Evolutionary conservation across 2,888 invertebrate species (phyloP), one percentile per base, ranked within the genome.

Genomic region (Tyria jacobaeae): DNA sequence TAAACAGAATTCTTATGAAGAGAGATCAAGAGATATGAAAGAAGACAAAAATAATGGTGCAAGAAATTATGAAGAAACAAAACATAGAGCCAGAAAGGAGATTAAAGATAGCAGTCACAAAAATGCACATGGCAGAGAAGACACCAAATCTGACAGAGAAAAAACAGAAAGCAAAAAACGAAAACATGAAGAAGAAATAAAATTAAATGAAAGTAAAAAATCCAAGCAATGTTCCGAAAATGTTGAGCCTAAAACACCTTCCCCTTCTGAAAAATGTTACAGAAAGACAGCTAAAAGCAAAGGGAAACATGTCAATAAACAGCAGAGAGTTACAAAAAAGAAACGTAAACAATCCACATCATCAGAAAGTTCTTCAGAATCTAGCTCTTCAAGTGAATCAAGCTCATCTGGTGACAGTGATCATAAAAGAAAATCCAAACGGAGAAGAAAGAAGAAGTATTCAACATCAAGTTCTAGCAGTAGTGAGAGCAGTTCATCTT

Each of bases 281-380:
- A 24, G 64, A 57, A 57, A 56, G 2, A 65, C 64, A 59, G 60
- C 60, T 44, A 77, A 75, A 72, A 72, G 78, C 41, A 83, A 80
- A 68, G 48, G 59, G 9, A 80, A 79, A 56, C 76, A 69, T 39
- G 64, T 62, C 27, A 62, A 62, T 37, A 73, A 74, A 61, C 64
- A 21, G 15, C 76, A 75, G 56, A 80, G 70, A 55, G 69, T 60
- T 39, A 47, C 58, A 37, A 84, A 78, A 73, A 83, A 84, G 68
- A 90, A 86, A 73, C 87, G 89, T 44, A 90, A 89, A 76, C 71
- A 70, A n/a, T 91, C 92, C 34, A 89, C 90, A 44, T 87, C 90
- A 59, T 89, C 92, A 31, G 89, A 89, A 2, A 86, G 83, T 57
- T 86, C 91, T 25, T 85, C 91, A 24, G 87, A 87, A 17, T 82